Base-by-base conservation (phyloP, 2,797 vertebrate genomes). In the Uromys caudimaculatus region DNA sequence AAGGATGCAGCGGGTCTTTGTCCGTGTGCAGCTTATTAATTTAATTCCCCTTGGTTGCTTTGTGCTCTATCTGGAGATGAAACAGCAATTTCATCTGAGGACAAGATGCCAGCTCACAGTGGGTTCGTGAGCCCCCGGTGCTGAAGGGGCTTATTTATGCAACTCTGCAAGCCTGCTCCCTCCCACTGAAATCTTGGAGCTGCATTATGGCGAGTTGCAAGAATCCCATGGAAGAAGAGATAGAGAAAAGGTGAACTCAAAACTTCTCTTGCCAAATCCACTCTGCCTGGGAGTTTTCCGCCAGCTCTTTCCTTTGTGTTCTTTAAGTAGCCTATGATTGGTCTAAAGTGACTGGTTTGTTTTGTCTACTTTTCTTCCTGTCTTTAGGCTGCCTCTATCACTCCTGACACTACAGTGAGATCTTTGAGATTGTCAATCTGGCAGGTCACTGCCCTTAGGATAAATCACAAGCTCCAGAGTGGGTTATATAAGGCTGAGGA, bases 21-120 rank as follows among this genome's bases (percentile, higher is more conserved):
- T 62, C 94, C 2, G 0, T 87, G 41, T 2, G 41, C n/a, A 17
- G 62, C 73, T 95, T 95, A 91, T 96, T 95, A 64, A 93, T 82
- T 91, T 89, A 96, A 89, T 93, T 95, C 90, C 92, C 89, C 79
- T 83, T 41, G 88, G 95, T 78, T 62, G 78, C 82, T 81, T 64
- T 2, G 0, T 32, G 82, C 50, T 69, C 47, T 77, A 82, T 85
- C 69, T 87, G 35, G 90, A 93, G 83, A 97, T 92, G 90, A 96
- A 92, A 84, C 90, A 89, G 97, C 93, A 84, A 62, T 98, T 97
- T 96, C 32, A 54, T 89, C 13, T 89, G 93, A 97, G 95, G 87
- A 95, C 75, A 62, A 32, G 69, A 89, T 71, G 69, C 77, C 71
- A 50, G 78, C 88, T 96, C 97, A 56, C 91, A 84, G 89, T 95